Evolutionary conservation across 2,797 vertebrate genomes (phyloP).

Genomic region (Alcedo quadribrachys): DNA sequence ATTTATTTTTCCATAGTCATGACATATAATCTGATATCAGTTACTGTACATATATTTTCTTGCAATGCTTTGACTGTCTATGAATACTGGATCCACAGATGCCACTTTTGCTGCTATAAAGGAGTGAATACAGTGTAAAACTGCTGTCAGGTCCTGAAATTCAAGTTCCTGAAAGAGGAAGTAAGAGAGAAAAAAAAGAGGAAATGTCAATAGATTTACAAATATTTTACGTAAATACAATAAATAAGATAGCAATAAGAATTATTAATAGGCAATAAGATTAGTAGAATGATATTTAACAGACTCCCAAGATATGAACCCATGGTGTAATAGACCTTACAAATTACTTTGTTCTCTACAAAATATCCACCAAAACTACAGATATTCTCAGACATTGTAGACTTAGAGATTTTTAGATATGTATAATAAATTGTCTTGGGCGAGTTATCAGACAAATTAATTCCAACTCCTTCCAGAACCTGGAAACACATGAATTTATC

Average conservation of each 20-base stretch:
- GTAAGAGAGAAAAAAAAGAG: not conserved
- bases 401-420: not conserved
- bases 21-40: conserved; percentile 67
- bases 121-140: conserved; percentile 93
- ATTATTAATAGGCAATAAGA: not conserved
- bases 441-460: not conserved
- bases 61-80: conserved; percentile 85
- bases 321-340: not conserved
- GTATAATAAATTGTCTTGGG: not conserved
- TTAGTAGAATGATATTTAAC: not conserved
- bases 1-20: conserved; percentile 68
- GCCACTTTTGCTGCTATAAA: conserved; percentile 96
- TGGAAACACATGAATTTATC: not conserved
- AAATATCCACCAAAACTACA: not conserved
- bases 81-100: conserved; percentile 90
- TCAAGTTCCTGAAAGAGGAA: conserved; percentile 86
- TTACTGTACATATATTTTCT: conserved; percentile 84
- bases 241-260: not conserved
- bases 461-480: not conserved
- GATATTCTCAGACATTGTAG: not conserved
- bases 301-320: not conserved
- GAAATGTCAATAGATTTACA: not conserved
- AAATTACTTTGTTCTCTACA: not conserved
- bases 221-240: not conserved
- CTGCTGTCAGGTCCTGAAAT: conserved; percentile 89